Conservation (phyloP, 1,140 invertebrate genomes). For the Dolichoris vasculosae region DNA sequence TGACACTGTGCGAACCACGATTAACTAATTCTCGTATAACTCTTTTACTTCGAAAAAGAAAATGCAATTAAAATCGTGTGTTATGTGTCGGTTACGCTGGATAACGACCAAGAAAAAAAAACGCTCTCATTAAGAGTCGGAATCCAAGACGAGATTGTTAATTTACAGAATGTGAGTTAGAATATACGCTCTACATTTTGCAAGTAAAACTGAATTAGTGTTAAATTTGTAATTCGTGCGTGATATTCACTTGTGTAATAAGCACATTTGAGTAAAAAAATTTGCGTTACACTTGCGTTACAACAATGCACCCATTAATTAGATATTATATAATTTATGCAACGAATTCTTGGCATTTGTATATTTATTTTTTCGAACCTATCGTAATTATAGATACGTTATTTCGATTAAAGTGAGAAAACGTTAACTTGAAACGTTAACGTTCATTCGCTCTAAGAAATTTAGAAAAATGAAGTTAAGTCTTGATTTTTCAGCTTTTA, state of each 20-base stretch:
- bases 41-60: neutral
- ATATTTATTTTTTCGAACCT: neutral
- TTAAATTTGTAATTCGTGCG: neutral
- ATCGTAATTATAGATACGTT: neutral
- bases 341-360: neutral
- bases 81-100: neutral
- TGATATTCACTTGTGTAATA: neutral
- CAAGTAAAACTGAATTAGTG: neutral
- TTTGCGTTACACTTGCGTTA: neutral
- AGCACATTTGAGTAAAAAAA: neutral
- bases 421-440: neutral
- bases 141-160: constrained; percentile 1
- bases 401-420: neutral
- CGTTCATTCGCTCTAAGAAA: neutral
- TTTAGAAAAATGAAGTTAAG: neutral
- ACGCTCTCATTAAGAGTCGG: neutral
- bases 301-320: neutral
- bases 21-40: neutral
- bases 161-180: constrained; percentile 15
- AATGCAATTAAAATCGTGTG: neutral
- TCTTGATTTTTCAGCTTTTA: neutral
- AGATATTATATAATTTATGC: neutral
- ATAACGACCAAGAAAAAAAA: neutral
- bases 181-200: neutral
- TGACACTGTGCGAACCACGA: neutral